Evolutionary conservation across 2,888 invertebrate species (phyloP).

Genomic region (Torymus aiolomorphi): DNA sequence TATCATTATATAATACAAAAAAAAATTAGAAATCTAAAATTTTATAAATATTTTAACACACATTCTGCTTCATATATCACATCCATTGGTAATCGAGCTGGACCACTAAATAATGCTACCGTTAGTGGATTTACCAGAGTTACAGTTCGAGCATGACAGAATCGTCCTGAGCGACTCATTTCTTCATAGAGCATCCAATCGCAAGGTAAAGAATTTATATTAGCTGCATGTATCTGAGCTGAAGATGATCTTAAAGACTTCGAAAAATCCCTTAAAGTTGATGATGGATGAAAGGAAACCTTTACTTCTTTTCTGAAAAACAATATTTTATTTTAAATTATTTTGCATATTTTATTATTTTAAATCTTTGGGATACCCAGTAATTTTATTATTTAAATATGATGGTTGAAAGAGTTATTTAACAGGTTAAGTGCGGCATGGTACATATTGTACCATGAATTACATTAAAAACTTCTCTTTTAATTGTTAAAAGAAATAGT

Average conservation of each 20-base stretch:
- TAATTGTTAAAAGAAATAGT: too few relatives aligned
- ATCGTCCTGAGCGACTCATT: conserved; percentile 83
- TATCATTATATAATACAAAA: conserved; percentile 18
- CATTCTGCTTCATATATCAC: conserved; percentile 74
- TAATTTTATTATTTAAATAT: too few relatives aligned
- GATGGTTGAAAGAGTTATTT: too few relatives aligned
- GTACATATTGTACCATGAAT: too few relatives aligned
- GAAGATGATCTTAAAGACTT: conserved; percentile 69
- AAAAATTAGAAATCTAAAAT: conserved; percentile 5
- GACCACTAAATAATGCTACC: conserved; percentile 87
- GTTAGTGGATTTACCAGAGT: conserved; percentile 89
- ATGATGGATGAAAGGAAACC: too few relatives aligned
- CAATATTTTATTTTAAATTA: too few relatives aligned
- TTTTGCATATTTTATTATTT: too few relatives aligned
- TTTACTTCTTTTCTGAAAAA: conserved; percentile 79
- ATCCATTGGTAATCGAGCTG: conserved; percentile 79
- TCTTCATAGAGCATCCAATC: conserved; percentile 94
- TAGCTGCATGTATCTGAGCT: conserved; percentile 71
- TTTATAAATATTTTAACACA: conserved; percentile 59
- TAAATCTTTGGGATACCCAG: too few relatives aligned
- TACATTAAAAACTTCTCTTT: too few relatives aligned
- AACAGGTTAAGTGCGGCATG: too few relatives aligned
- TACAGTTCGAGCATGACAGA: conserved; percentile 86
- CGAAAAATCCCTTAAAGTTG: conserved; percentile 77
- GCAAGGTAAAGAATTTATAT: conserved; percentile 79